A percentile compares a stretch with the other conserved stretches of the same genome.
These are phyloP conservation scores for Meleagris gallopavo DNA, from an alignment of 2,113 vertebrate species.

Conservation along the genomic window DNA sequence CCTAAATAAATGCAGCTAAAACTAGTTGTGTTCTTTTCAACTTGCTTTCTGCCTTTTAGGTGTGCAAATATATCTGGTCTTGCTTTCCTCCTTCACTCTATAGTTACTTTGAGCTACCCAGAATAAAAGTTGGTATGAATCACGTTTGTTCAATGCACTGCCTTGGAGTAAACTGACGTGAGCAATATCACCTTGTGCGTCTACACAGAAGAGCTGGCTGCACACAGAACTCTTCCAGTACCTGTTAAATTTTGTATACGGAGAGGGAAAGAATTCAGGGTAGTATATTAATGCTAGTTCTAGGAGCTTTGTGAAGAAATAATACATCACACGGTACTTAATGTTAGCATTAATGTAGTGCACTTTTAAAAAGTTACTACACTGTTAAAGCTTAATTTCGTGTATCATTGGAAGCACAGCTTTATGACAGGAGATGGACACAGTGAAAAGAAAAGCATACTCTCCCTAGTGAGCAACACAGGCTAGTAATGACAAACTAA, in stretches of 20 bases:
- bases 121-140: background rate
- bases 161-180: background rate
- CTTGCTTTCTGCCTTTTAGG: background rate
- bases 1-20: background rate
- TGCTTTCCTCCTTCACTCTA: background rate
- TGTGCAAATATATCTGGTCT: background rate
- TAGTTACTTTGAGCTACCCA: background rate
- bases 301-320: background rate
- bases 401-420: background rate
- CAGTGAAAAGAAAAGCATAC: background rate
- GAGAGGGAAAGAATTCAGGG: background rate
- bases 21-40: background rate
- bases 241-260: background rate
- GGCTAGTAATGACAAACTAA: too few species aligned
- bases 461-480: too few species aligned
- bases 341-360: background rate
- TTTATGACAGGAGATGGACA: background rate
- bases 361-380: background rate
- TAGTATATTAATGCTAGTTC: background rate
- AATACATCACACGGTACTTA: fast-evolving
- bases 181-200: background rate
- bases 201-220: background rate
- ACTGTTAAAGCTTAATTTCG: background rate
- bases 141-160: background rate
- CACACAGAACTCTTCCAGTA: background rate